A percentile compares a stretch with the other conserved stretches of the same genome.
Evolutionary conservation across 1,140 invertebrate genomes (phyloP).

Genomic region (Aphidius gifuensis): DNA sequence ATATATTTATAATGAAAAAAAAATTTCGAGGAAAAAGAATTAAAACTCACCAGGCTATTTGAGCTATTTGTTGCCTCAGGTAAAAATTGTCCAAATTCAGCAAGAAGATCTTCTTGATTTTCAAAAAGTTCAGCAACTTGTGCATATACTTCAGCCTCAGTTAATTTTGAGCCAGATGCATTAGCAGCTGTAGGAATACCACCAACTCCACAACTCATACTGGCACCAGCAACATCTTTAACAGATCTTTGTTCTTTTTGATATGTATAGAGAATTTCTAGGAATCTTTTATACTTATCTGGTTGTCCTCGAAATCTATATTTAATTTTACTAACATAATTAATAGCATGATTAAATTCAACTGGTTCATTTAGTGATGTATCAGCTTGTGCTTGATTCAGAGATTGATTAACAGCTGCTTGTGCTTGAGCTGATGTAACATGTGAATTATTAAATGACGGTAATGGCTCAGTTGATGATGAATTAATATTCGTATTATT

Average conservation of each 20-base stretch:
- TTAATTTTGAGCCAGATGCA: constrained; percentile 65
- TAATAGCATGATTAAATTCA: constrained; percentile 98
- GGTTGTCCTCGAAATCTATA: constrained; percentile 96
- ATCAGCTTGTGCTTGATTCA: constrained; percentile 58
- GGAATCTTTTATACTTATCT: constrained; percentile 96
- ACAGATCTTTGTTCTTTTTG: constrained; percentile 93
- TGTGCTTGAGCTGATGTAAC: constrained; percentile 56
- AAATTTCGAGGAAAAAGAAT: constrained; percentile 10
- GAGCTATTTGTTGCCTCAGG: constrained; percentile 79
- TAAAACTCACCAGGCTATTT: constrained; percentile 47
- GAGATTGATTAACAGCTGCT: constrained; percentile 58
- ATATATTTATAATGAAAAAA: constrained; percentile 2
- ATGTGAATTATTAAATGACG: constrained; percentile 51
- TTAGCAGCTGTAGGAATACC: too few relatives aligned
- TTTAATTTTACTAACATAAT: constrained; percentile 99
- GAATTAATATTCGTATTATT: constrained; percentile 39
- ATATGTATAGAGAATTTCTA: constrained; percentile 98
- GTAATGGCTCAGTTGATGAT: constrained; percentile 48
- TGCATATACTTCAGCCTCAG: constrained; percentile 87
- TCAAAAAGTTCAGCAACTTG: constrained; percentile 96
- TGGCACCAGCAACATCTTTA: constrained; percentile 68
- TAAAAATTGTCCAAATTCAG: constrained; percentile 96
- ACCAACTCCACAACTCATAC: constrained; percentile 37
- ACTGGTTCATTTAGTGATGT: constrained; percentile 82
- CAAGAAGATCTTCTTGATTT: constrained; percentile 93